Evolutionary conservation across 2,113 vertebrate species (phyloP), one percentile per base, ranked within the genome.

Genomic region (Callopanchax toddi): DNA sequence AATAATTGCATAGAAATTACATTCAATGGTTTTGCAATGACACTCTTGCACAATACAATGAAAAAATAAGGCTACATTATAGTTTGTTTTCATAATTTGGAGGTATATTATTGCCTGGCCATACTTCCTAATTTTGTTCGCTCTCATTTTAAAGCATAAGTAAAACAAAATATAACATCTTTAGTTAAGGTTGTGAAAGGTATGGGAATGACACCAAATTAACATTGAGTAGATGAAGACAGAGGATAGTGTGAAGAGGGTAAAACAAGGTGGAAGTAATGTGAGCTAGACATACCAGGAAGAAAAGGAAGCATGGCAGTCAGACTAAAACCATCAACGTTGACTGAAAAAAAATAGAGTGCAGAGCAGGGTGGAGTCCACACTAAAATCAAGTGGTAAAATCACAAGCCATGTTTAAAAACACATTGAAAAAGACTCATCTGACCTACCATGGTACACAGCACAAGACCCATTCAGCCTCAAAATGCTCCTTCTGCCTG

Each of bases 321-420:
- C 63, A 43, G 46, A 70, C 64, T 64, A 69, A 72, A 82, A 74
- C 34, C 59, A 67, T 63, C 36, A 9, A 46, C 7, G 64, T 17
- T 49, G 58, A 66, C 52, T 48, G 66, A 77, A 67, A 60, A 42
- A 63, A 77, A 78, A n/a, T n/a, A 66, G 40, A 52, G 56, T 6
- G 60, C 29, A 37, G 60, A 71, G 58, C 63, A 78, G 77, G 84
- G 88, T 82, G 86, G 84, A 89, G 85, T 76, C 71, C 70, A 52
- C 61, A 68, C 37, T 37, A 36, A 54, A 54, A 65, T 76, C 64
- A 58, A 84, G 82, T 70, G 81, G 90, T 82, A 54, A 86, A 85
- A 71, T 80, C 73, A 58, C 57, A 76, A 44, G 58, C 79, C 75
- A 64, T 62, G 71, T 84, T 86, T 83, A 69, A 76, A 75, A 79